Base-by-base conservation (phyloP, 2,888 invertebrate species). In the Thecocarcelia acutangulata region DNA sequence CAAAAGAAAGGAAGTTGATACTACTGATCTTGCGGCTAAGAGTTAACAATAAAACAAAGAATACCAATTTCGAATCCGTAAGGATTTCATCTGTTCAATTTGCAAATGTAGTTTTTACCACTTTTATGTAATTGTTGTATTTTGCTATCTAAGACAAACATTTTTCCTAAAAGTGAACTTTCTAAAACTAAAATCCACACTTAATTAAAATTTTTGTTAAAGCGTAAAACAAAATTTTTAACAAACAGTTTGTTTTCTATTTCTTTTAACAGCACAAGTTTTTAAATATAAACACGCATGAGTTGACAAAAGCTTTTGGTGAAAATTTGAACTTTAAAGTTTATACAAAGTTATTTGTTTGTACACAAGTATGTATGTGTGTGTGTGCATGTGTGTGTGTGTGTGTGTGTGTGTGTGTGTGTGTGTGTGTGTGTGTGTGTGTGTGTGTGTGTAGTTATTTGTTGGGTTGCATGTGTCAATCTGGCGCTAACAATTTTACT, bases 241-340 rank as follows among this genome's bases (percentile, higher is more conserved):
- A 56, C 52, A 37, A 42, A 50, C 59, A 61, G 9, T 24, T n/a
- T n/a, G n/a, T 48, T 63, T 61, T 48, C 5, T 8, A n/a, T 52
- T 59, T 61, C 44, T 54, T 56, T 24, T 68, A 54, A 37, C 24
- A 40, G 19, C 37, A 58, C 28, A 68, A 73, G 50, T 77, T 81
- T 68, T 52, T 44, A 58, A 68, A 68, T 52, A 58, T 56, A 68
- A 77, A 69, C 77, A 81, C 63, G 73, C 73, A 73, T 77, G 69
- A 81, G 77, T 77, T 69, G 73, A 59, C 63, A 81, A 77, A 81
- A 81, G 73, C 69, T 75, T 81, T 81, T 73, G 73, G 54, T 37
- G 58, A 77, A 72, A 72, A 21, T 79, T 40, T 63, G 24, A 48
- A 73, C 61, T 40, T 52, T 19, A 17, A 46, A 37, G 11, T 37